These are phyloP conservation scores for Helleia helle DNA, from an alignment of 2,888 invertebrate genomes.

Conservation along the genomic window DNA sequence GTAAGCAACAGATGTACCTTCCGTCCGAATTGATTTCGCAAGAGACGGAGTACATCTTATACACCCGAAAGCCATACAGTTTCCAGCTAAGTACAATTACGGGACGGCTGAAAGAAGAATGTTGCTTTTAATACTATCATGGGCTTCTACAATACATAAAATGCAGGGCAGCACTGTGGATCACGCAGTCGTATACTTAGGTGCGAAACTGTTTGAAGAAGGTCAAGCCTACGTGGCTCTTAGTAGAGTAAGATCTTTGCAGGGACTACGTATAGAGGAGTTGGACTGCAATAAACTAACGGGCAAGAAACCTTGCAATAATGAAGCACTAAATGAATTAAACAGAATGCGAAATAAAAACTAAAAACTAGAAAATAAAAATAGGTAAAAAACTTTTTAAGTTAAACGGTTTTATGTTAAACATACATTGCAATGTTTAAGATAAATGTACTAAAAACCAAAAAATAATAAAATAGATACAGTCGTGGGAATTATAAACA, in stretches of 20 bases:
- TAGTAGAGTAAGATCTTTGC: constrained; percentile 22
- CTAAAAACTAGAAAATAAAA: too few relatives aligned
- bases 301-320: constrained; percentile 12
- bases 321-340: constrained; percentile 13
- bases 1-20: constrained; percentile 6
- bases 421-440: neutral
- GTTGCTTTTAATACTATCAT: constrained; percentile 21
- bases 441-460: neutral
- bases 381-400: constrained; percentile 7
- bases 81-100: neutral
- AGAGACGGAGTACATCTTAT: constrained; percentile 14
- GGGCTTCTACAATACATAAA: constrained; percentile 22
- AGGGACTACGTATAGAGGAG: neutral
- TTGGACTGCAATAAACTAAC: constrained; percentile 1
- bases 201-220: constrained; percentile 20
- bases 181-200: constrained; percentile 23
- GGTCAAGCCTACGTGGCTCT: constrained; percentile 29
- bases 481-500: too few relatives aligned
- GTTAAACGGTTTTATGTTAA: constrained; percentile 9
- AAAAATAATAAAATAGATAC: constrained; percentile 7
- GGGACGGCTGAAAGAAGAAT: neutral
- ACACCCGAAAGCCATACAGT: constrained; percentile 9
- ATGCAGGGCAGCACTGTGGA: constrained; percentile 22
- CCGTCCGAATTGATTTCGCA: constrained; percentile 4
- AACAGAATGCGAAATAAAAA: constrained; percentile 12